A percentile compares a stretch with the other conserved stretches of the same genome.
phyloP scores from a whole-genome alignment of 2,888 invertebrate species.

The Hetaerina titia region DNA sequence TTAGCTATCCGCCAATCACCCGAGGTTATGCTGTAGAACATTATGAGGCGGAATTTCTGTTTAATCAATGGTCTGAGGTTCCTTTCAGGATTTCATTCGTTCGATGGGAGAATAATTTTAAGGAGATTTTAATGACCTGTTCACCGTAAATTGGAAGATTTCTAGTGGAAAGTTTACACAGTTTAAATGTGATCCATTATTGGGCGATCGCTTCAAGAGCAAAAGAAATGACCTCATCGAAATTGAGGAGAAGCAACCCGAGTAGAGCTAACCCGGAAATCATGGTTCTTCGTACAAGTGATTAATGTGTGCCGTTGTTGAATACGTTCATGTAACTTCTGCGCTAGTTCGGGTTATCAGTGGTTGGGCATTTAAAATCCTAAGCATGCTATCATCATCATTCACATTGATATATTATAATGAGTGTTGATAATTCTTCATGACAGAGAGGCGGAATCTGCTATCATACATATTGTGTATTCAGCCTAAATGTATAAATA shows the following conservation, averaged over 20 bases:
- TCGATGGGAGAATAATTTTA: conserved; percentile 5
- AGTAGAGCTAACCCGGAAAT: neutral
- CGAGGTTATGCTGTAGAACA: neutral
- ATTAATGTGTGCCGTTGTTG: neutral
- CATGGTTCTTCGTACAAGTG: neutral
- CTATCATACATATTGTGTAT: too few species aligned
- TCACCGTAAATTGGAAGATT: conserved; percentile 29
- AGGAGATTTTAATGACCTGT: conserved; percentile 19
- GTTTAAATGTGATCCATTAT: conserved; percentile 33
- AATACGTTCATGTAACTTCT: neutral
- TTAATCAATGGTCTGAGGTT: neutral
- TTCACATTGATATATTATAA: too few species aligned
- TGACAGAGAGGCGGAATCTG: too few species aligned
- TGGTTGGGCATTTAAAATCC: too few species aligned
- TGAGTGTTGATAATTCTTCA: too few species aligned
- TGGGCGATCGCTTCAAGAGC: conserved; percentile 15
- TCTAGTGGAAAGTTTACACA: neutral
- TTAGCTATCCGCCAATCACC: neutral
- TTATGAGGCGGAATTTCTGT: neutral
- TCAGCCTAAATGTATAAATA: too few species aligned
- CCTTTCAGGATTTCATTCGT: neutral
- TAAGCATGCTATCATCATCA: too few species aligned
- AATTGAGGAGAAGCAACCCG: neutral
- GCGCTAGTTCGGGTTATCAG: neutral
- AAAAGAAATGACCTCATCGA: neutral